Percentiles rank a stretch among this genome's conserved stretches.
phyloP scores from a whole-genome alignment of 2,113 vertebrate species.

The Hucho hucho region DNA sequence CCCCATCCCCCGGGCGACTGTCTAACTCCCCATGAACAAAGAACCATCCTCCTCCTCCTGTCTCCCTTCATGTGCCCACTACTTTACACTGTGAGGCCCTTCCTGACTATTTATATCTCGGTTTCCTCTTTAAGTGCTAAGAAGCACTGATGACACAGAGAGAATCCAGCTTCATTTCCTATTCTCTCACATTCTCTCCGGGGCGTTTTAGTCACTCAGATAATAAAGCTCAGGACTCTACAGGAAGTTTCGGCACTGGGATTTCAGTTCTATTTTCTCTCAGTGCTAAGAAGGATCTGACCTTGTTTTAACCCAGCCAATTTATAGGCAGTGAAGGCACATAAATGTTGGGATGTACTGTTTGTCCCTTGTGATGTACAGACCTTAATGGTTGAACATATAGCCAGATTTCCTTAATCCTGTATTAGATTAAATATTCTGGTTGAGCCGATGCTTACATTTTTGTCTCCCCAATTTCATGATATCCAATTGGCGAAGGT shows the following conservation, averaged over 20 bases:
- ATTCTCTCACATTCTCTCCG: conserved; percentile 21
- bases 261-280: background rate
- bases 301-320: background rate
- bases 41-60: background rate
- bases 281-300: background rate
- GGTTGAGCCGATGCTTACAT: too few species aligned
- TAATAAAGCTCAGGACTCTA: conserved; percentile 2
- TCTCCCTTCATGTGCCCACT: background rate
- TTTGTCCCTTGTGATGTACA: too few species aligned
- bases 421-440: too few species aligned
- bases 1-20: background rate
- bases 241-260: background rate
- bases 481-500: too few species aligned
- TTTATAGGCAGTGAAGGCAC: background rate
- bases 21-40: background rate
- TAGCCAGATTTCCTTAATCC: too few species aligned
- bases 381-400: too few species aligned
- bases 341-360: too few species aligned
- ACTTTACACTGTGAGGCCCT: background rate
- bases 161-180: conserved; percentile 22
- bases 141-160: conserved; percentile 18
- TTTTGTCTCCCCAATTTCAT: too few species aligned
- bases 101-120: conserved; percentile 47
- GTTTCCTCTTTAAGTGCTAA: conserved; percentile 25
- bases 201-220: background rate